Evolutionary conservation across 2,888 invertebrate genomes (phyloP), one percentile per base, ranked within the genome.

Genomic region (Agonum fuliginosum): DNA sequence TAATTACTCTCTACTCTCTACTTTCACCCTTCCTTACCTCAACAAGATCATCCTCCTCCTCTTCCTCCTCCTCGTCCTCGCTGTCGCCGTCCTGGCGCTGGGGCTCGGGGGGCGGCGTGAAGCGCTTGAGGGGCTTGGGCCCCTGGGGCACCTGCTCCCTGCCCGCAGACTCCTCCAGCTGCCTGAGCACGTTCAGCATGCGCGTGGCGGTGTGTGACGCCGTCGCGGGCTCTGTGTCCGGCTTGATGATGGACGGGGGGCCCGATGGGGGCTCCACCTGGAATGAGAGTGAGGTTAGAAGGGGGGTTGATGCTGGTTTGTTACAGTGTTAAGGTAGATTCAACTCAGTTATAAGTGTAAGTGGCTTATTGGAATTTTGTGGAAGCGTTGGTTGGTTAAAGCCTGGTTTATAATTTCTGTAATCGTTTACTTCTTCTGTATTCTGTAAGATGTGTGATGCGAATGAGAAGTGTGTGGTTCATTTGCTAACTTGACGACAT

Each of bases 141-240:
- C 94, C 86, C 84, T 51, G 46, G 37, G 84, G 84, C 81, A 83
- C 82, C 46, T 88, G 88, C 12, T 91, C 86, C 12, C 89, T 89
- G 10, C 89, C 87, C 79, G 90, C 88, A 78, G 91, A 90, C 82
- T 93, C 93, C 87, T 97, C 97, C 90, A 97, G 91, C 88, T 96
- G 94, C 0, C 96, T 90, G 90, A 97, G 97, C 81, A 96, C 94
- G 83, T 90, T 91, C 81, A 97, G 90, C 94, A 97, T 97, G 83
- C 94, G 92, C 48, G 93, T 93, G 10, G 97, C 94, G 0, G 96
- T 96, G 84, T 93, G 93, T 3, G 37, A 10, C 3, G 37, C 37
- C 1, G 37, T 37, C 3, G 51, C 51, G 3, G 20, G 5, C 22
- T 22, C n/a, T 1, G 51, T 51, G 51, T 51, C 51, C n/a, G 51